phyloP scores from a whole-genome alignment of 2,888 invertebrate species.

The Cinara cedri region DNA sequence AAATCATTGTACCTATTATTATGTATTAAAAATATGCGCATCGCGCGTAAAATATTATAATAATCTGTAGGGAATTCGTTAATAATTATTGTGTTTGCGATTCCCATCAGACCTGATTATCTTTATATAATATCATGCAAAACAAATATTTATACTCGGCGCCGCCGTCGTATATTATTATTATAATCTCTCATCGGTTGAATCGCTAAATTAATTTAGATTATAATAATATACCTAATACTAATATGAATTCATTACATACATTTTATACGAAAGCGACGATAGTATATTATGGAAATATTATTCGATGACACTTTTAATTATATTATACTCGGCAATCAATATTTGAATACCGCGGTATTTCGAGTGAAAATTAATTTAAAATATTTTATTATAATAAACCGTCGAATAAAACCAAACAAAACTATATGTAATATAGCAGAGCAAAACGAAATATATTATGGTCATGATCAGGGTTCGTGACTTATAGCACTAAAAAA shows the following conservation, averaged over 20 bases:
- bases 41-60: too few relatives aligned
- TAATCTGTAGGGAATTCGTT: too few relatives aligned
- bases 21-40: too few relatives aligned
- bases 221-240: conserved; percentile 1
- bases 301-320: conserved; percentile 29
- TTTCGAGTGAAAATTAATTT: conserved; percentile 10
- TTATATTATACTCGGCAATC: background rate
- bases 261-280: background rate
- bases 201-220: conserved; percentile 7
- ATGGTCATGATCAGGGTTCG: too few relatives aligned
- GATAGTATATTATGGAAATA: background rate
- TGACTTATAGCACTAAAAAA: too few relatives aligned
- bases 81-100: conserved; percentile 9
- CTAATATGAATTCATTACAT: background rate
- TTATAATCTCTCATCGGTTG: background rate
- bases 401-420: background rate
- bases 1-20: too few relatives aligned
- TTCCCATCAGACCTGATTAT: conserved; percentile 20
- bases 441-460: too few relatives aligned
- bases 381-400: background rate
- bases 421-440: too few relatives aligned
- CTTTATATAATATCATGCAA: too few relatives aligned
- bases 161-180: background rate
- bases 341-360: conserved; percentile 14
- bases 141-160: conserved; percentile 25